Evolutionary conservation across 2,888 invertebrate genomes (phyloP), one percentile per base, ranked within the genome.

Genomic region (Drosophila niveifrons): DNA sequence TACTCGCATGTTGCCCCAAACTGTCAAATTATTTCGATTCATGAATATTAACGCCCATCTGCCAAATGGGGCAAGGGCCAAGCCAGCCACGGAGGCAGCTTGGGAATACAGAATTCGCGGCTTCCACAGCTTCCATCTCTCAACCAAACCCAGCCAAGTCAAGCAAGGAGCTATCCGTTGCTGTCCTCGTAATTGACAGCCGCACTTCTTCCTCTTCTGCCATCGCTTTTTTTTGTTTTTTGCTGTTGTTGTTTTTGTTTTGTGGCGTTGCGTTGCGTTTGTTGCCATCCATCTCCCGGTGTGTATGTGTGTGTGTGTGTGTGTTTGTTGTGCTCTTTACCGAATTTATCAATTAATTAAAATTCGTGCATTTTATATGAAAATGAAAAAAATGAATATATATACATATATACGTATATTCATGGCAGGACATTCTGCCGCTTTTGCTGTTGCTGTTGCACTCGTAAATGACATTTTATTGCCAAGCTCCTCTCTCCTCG

Each of bases 281-380:
- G 23, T 23, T 23, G 23, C 23, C 55, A n/a, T 36, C n/a, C 50
- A 50, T 28, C 29, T 15, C 18, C 18, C 3, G 11, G 31, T 13
- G 15, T 48, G 29, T 48, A 11, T 11, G 15, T 29, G 31, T 34
- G 17, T 13, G 50, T 53, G 58, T 72, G 52, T 65, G 18, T 34
- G 65, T 44, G 50, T 46, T 51, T 47, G 39, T 47, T 39, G 31
- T 65, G 69, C 78, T 86, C 89, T 75, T 89, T 86, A 88, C 83
- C 84, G 86, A 90, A 86, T 86, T 86, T 86, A 90, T 89, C 86
- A 86, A 86, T 86, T 86, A 86, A 86, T 86, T 86, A 90, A 86
- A 90, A 86, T 90, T 85, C 89, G 90, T 84, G 86, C 88, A 86
- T 90, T 90, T 75, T 83, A 75, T 82, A 75, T 69, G 69, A 73